These are phyloP conservation scores for Portevinia maculata DNA, from an alignment of 2,888 invertebrate species.

Conservation along the genomic window DNA sequence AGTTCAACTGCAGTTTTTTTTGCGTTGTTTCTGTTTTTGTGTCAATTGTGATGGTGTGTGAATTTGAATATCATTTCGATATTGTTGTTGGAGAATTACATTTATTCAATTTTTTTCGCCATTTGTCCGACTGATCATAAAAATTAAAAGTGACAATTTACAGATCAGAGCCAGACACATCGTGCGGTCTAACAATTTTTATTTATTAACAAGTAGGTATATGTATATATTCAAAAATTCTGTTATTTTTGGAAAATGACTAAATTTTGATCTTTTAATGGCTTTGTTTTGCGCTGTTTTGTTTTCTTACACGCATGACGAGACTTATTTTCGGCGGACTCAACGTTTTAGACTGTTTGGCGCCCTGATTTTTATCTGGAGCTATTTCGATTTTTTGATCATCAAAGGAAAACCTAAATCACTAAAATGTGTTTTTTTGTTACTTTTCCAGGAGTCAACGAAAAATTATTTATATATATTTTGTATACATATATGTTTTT, in stretches of 20 bases:
- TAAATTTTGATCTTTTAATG: constrained; percentile 46
- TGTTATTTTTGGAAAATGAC: constrained; percentile 59
- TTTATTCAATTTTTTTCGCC: constrained; percentile 9
- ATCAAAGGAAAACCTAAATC: constrained; percentile 66
- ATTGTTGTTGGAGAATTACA: neutral
- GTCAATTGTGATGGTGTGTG: constrained; percentile 16
- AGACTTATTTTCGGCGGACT: constrained; percentile 26
- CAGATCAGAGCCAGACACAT: constrained; percentile 36
- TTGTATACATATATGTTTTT: neutral
- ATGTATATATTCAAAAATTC: constrained; percentile 34
- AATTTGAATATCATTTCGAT: constrained; percentile 23
- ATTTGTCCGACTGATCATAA: constrained; percentile 55
- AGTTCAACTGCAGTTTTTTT: neutral
- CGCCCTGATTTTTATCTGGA: constrained; percentile 62
- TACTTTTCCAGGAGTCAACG: constrained; percentile 30
- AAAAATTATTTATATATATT: too few species aligned
- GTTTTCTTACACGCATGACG: constrained; percentile 39
- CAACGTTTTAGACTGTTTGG: constrained; percentile 62
- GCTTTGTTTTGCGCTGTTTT: constrained; percentile 32
- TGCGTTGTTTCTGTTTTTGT: constrained; percentile 4
- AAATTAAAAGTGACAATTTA: constrained; percentile 53
- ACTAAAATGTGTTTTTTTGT: constrained; percentile 17
- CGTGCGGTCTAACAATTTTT: constrained; percentile 25
- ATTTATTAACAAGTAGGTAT: constrained; percentile 58
- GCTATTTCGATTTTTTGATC: constrained; percentile 30